phyloP scores from a whole-genome alignment of 2,113 vertebrate species.

The Gopherus evgoodei region DNA sequence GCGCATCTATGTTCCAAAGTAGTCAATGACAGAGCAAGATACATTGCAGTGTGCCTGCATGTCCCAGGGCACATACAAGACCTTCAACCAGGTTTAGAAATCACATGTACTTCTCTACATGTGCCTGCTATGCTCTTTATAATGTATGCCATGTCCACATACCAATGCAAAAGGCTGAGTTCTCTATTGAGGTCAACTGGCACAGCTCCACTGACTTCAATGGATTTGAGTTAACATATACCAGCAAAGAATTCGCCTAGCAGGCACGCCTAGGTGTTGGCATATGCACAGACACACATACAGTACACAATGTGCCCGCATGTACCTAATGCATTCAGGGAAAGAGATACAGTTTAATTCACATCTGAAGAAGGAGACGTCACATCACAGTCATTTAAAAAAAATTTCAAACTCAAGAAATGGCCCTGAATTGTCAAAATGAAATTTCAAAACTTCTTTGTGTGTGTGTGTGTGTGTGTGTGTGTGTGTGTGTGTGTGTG shows the following conservation, averaged over 20 bases:
- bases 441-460: neutral
- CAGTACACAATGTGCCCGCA: accelerated
- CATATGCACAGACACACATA: neutral
- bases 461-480: neutral
- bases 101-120: accelerated
- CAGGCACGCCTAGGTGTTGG: neutral
- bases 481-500: slow-evolving; percentile 15
- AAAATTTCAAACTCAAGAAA: neutral
- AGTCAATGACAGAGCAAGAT: neutral
- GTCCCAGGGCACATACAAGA: neutral
- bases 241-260: neutral
- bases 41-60: accelerated
- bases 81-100: neutral
- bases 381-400: neutral
- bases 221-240: accelerated
- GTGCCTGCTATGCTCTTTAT: neutral
- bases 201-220: accelerated
- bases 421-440: neutral
- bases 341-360: slow-evolving; percentile 7
- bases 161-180: neutral
- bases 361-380: slow-evolving; percentile 9
- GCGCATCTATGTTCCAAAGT: neutral
- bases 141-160: accelerated
- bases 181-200: accelerated
- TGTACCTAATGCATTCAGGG: accelerated